Percentiles rank a stretch among this genome's conserved stretches.
These are phyloP conservation scores for Chelonia mydas DNA, from an alignment of 2,797 vertebrate species.

Conservation along the genomic window DNA sequence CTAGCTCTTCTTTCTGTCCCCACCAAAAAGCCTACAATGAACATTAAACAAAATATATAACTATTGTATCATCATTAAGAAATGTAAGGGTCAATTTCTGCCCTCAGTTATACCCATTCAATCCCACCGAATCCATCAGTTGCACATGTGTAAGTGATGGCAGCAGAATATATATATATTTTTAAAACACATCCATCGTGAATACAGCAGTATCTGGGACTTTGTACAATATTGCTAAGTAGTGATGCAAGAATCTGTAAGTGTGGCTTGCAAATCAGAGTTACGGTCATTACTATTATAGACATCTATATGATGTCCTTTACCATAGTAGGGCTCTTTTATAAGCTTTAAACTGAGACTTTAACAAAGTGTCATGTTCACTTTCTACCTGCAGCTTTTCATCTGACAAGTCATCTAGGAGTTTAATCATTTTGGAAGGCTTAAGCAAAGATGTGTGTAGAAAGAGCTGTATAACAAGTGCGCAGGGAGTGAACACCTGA, in stretches of 20 bases:
- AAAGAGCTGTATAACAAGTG: too few species aligned
- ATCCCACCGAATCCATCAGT: background rate
- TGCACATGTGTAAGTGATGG: background rate
- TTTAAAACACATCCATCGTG: background rate
- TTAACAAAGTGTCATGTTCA: fast-evolving
- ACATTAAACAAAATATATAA: slow-evolving; percentile 33
- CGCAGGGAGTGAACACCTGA: background rate
- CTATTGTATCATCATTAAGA: slow-evolving; percentile 30
- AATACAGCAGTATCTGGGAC: background rate
- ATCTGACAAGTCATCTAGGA: background rate
- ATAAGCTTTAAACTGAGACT: background rate
- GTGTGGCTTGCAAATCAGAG: background rate
- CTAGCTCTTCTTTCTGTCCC: slow-evolving; percentile 23
- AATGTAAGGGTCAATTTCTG: slow-evolving; percentile 31
- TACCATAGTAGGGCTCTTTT: background rate
- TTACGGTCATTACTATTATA: background rate
- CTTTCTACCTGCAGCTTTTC: background rate
- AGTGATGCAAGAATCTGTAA: background rate
- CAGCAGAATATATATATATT: slow-evolving; percentile 19
- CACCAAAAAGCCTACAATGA: background rate
- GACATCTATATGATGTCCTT: background rate
- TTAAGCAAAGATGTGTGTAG: background rate
- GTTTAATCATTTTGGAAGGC: background rate
- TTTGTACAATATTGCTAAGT: background rate
- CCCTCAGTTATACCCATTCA: background rate